Base-by-base conservation (phyloP, 2,797 vertebrate species). In the Euthynnus affinis region DNA sequence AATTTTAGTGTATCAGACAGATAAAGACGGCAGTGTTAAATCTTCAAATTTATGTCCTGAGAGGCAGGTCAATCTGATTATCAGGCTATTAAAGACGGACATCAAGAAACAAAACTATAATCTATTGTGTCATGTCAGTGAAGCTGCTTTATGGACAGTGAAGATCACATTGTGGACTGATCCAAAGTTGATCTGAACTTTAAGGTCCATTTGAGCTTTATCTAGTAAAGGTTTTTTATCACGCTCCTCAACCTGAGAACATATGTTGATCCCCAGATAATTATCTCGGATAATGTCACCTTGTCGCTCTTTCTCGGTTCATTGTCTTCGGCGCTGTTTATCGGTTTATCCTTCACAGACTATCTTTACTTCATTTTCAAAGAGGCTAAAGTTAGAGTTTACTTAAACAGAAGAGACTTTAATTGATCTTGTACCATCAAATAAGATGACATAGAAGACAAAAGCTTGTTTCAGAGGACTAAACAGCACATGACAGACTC, bases 101-200 rank as follows among this genome's bases (percentile, higher is more conserved):
- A 64, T 46, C 51, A 74, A 66, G 63, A 74, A 37, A 20, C 49
- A 55, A 63, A 64, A 9, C 25, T n/a, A 10, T 13, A 17, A 51
- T 63, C 42, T 48, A 5, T 29, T 44, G 32, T 57, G 44, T 20
- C 6, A 12, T 60, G 32, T 52, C 25, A 57, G 64, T 25, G 53
- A 25, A 49, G 63, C 56, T 20, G 57, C 53, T 71, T 52, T 56
- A 62, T 56, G 63, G 29, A 56, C 18, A 10, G 49, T 56, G 83
- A 89, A 84, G 61, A 80, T 71, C 56, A 81, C 65, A 64, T 53
- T 72, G 37, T 57, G 32, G 20, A 22, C 42, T 4, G 6, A 52
- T 66, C 6, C 46, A 27, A 64, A 60, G 64, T 83, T 80, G 46
- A 74, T 37, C 61, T 69, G 27, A 74, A 78, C 72, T 83, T 74